Evolutionary conservation across 2,888 invertebrate species (phyloP).

Genomic region (Nasonovia ribisnigri): DNA sequence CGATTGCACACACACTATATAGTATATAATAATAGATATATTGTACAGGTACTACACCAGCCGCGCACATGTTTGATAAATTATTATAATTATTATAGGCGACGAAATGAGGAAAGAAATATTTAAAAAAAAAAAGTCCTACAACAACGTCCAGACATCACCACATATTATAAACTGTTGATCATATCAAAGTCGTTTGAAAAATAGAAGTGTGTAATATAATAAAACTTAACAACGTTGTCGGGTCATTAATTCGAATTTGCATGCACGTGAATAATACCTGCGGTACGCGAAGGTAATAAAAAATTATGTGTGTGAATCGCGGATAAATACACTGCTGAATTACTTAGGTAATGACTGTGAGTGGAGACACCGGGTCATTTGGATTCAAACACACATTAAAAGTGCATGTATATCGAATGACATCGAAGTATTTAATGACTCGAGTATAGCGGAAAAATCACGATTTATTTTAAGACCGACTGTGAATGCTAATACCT

Average conservation of each 20-base stretch:
- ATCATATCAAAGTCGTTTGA: slow-evolving; percentile 47
- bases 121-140: neutral
- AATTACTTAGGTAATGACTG: slow-evolving; percentile 28
- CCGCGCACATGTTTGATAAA: neutral
- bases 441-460: neutral
- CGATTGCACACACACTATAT: neutral
- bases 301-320: slow-evolving; percentile 24
- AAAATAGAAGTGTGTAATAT: slow-evolving; percentile 22
- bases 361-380: neutral
- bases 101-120: neutral
- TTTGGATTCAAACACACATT: slow-evolving; percentile 8
- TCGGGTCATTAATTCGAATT: slow-evolving; percentile 43
- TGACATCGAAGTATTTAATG: neutral
- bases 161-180: slow-evolving; percentile 8
- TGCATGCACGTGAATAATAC: slow-evolving; percentile 40
- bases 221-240: slow-evolving; percentile 37
- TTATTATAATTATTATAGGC: neutral
- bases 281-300: neutral
- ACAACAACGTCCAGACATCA: neutral
- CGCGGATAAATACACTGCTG: slow-evolving; percentile 32
- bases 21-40: neutral
- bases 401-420: neutral
- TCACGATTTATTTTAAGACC: slow-evolving; percentile 20
- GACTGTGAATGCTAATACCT: neutral
- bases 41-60: neutral